Conservation (phyloP, 1,140 invertebrate species). For the Zaprionus capensis region DNA sequence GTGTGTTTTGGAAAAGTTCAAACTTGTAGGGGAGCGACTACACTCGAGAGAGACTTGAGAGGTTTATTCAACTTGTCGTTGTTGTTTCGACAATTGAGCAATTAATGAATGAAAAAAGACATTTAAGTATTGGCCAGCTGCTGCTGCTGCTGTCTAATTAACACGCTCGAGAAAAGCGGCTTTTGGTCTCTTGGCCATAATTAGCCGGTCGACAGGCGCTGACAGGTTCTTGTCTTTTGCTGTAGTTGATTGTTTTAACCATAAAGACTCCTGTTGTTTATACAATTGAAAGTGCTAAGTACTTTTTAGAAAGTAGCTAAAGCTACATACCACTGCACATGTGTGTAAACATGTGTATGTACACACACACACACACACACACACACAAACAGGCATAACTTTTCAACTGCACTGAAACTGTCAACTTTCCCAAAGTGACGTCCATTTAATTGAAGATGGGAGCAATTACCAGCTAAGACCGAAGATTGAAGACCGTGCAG, state of each 20-base stretch:
- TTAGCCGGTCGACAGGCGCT: constrained; percentile 40
- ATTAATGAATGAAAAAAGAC: constrained; percentile 37
- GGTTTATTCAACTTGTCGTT: constrained; percentile 50
- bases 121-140: constrained; percentile 46
- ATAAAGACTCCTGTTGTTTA: constrained; percentile 22
- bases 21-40: constrained; percentile 2
- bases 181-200: constrained; percentile 44
- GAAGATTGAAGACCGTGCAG: constrained; percentile 11
- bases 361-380: background rate
- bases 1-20: constrained; percentile 54
- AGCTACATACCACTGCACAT: background rate
- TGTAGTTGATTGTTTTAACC: constrained; percentile 17
- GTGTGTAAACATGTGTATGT: constrained; percentile 2
- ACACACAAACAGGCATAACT: constrained; percentile 34
- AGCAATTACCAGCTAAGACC: constrained; percentile 37
- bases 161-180: constrained; percentile 40
- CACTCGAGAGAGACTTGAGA: background rate
- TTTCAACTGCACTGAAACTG: constrained; percentile 52
- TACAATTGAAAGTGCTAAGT: constrained; percentile 69
- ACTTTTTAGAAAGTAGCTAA: constrained; percentile 59
- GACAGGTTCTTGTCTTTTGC: constrained; percentile 47
- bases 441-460: constrained; percentile 39
- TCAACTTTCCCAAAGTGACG: constrained; percentile 56
- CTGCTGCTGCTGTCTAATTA: constrained; percentile 39
- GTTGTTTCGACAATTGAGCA: constrained; percentile 48